Base-by-base conservation (phyloP, 2,797 vertebrate genomes). In the Vireo griseus region DNA sequence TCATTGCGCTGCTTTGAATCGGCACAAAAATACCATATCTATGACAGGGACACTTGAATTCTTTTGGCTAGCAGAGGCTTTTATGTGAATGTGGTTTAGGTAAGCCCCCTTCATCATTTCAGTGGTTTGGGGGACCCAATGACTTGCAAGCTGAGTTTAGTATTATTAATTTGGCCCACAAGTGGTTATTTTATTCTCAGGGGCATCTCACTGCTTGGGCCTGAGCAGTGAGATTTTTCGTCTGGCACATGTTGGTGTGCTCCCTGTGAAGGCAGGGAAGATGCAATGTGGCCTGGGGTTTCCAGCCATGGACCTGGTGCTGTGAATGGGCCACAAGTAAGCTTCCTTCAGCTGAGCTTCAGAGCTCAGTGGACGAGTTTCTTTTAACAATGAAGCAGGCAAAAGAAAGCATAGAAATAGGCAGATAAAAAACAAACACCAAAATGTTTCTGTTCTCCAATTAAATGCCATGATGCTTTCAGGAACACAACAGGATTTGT, bases 241-340 rank as follows among this genome's bases (percentile, higher is more conserved):
- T n/a, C 24, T 59, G 62, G 33, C 29, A 5, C 5, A 8, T 26
- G 29, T 9, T 21, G 20, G 26, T 25, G 7, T 58, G 51, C n/a
- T 48, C 47, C 28, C 29, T 3, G 2, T 19, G 75, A 69, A 15
- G 45, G 17, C 6, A 20, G 57, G 33, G 12, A 28, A 63, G 44
- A 25, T 35, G 57, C 7, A 0, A 0, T 2, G 16, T 16, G 63
- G 11, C 9, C 7, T 7, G 57, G 26, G 7, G 2, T 31, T 88
- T 62, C 61, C 45, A 19, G 48, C n/a, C 2, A 2, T 25, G 55
- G 59, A 33, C 7, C 12, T 28, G 3, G 2, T 16, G 13, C 19
- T 59, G 17, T 14, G 29, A 31, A 1, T 16, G 13, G 31, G 26
- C 13, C 1, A 2, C n/a, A 28, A 39, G 19, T 37, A n/a, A 59